Base-by-base conservation (phyloP, 2,888 invertebrate species). In the Ornithoptera alexandrae region DNA sequence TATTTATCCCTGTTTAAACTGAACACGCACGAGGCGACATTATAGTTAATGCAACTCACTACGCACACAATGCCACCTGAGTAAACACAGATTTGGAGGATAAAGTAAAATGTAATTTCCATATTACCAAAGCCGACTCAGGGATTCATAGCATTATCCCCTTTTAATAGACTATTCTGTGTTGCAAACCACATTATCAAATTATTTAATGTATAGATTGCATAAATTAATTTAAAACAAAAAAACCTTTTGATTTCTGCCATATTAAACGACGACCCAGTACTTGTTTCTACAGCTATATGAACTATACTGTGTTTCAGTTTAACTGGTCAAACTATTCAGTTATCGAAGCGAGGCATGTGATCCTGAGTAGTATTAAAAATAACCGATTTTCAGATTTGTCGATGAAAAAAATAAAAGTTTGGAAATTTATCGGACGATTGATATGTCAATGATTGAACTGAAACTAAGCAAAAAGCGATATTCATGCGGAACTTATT, bases 61-160 rank as follows among this genome's bases (percentile, higher is more conserved):
- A 66, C 62, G 62, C 62, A 70, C 65, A 70, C 62, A 70, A 62
- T 66, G 62, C 66, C 69, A 66, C 62, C 69, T 70, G 69, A 70
- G 69, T 70, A 66, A 70, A 70, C 69, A 70, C 66, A 58, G 69
- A 70, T 70, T 70, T 62, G 69, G 66, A 53, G 69, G 66, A 66
- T 70, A 70, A 70, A 70, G 69, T 70, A 59, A 62, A 70, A 66
- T 65, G 66, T 70, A 66, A 70, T 70, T 70, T 66, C 69, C 69
- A 70, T 70, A 70, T 70, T 70, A 70, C 66, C 36, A 66, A 62
- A 70, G 69, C 69, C 36, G 58, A 70, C 62, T 69, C 65, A 65
- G 65, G 65, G 62, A 39, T 61, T 65, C 39, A 66, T 62, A 62
- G 62, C 62, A 70, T 70, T 70, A 69, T 62, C 69, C 65, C 46